Conservation (phyloP, 2,797 vertebrate species). For the Melanotaenia pygmaea region DNA sequence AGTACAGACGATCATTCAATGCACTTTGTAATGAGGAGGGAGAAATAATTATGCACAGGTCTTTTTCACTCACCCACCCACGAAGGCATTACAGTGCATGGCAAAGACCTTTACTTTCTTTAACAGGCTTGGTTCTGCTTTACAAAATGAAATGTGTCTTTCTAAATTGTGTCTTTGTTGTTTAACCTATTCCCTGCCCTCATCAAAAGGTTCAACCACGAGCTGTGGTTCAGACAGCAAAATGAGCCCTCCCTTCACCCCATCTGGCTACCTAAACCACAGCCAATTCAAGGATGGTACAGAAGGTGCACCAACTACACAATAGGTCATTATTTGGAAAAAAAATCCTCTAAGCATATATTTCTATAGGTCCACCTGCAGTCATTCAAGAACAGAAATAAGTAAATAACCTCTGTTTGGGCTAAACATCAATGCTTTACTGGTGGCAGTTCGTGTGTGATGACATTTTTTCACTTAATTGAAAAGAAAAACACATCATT, state of each 20-base stretch:
- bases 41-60: constrained; percentile 59
- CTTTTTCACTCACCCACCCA: constrained; percentile 49
- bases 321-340: constrained; percentile 56
- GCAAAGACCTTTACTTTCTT: constrained; percentile 30
- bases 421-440: constrained; percentile 1
- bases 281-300: constrained; percentile 55
- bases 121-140: constrained; percentile 33
- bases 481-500: neutral
- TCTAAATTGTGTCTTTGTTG: constrained; percentile 61
- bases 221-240: constrained; percentile 63
- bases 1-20: constrained; percentile 58
- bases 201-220: constrained; percentile 58
- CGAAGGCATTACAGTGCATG: constrained; percentile 41
- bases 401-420: constrained; percentile 19
- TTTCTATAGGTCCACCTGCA: constrained; percentile 23
- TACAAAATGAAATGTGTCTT: constrained; percentile 19
- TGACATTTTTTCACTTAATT: constrained; percentile 7
- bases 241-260: constrained; percentile 56
- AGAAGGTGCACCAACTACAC: constrained; percentile 43
- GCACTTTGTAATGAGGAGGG: constrained; percentile 65
- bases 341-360: constrained; percentile 30
- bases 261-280: constrained; percentile 61
- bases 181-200: constrained; percentile 58
- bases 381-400: constrained; percentile 11
- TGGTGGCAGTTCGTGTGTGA: neutral